Evolutionary conservation across 1,140 invertebrate genomes (phyloP).

Genomic region (Branchinecta lynchi): DNA sequence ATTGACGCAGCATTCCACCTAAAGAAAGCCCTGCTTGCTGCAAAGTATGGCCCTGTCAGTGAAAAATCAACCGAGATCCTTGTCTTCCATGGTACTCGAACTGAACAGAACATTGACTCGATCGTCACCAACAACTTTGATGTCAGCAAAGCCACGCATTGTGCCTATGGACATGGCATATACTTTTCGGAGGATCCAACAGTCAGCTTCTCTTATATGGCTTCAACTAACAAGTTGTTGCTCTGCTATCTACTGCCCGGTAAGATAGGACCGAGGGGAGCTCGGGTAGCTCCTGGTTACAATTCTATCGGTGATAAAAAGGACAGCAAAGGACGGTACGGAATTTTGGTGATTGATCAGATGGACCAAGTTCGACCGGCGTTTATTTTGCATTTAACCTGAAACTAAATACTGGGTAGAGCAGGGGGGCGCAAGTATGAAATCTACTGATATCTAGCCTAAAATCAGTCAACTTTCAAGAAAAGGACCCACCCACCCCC

Average conservation of each 20-base stretch:
- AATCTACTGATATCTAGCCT: no score
- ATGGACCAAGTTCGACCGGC: conserved; percentile 15
- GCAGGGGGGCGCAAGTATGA: no score
- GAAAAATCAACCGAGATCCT: conserved; percentile 4
- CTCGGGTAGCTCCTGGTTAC: background rate
- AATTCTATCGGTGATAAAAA: conserved; percentile 2
- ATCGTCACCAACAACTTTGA: conserved; percentile 15
- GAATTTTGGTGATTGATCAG: conserved; percentile 16
- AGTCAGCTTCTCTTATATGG: conserved; percentile 11
- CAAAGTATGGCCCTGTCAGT: background rate
- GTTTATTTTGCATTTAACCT: conserved; percentile 15
- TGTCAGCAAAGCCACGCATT: background rate
- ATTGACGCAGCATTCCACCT: background rate
- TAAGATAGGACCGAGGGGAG: background rate
- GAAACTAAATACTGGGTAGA: background rate
- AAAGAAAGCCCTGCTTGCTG: background rate
- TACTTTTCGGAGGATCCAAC: conserved; percentile 18
- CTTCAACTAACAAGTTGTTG: conserved; percentile 10
- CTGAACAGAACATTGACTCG: conserved; percentile 18
- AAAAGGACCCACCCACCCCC: no score
- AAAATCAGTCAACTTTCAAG: no score
- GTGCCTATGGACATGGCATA: conserved; percentile 15
- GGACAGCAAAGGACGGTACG: background rate
- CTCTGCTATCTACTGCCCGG: conserved; percentile 17
- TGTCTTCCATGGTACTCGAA: conserved; percentile 15